Conservation (phyloP, 2,113 vertebrate genomes). For the Platysteira castanea region DNA sequence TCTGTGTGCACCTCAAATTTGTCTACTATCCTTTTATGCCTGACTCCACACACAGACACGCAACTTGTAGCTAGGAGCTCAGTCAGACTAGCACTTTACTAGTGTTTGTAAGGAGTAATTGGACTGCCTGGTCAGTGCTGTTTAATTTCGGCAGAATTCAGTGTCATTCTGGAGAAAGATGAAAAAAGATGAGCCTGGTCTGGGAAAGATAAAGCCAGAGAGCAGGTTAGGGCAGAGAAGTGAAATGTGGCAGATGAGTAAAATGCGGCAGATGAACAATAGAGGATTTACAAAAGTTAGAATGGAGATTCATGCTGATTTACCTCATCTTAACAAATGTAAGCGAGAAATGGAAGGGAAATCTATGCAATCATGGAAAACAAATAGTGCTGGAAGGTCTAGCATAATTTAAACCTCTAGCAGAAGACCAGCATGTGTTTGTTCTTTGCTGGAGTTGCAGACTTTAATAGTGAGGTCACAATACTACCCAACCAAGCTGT, state of each 20-base stretch:
- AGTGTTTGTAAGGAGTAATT: neutral
- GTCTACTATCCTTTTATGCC: neutral
- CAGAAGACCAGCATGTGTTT: neutral
- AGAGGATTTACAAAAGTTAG: neutral
- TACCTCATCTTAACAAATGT: neutral
- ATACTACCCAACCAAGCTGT: neutral
- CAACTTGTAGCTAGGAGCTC: neutral
- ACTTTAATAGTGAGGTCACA: neutral
- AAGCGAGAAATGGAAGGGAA: neutral
- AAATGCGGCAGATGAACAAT: neutral
- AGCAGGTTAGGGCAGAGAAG: neutral
- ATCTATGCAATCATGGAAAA: neutral
- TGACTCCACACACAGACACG: neutral
- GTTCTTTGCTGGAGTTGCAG: neutral
- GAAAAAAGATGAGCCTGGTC: neutral
- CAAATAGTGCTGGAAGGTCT: neutral
- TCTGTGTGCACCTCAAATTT: constrained; percentile 1
- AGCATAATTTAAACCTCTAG: neutral
- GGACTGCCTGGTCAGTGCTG: neutral
- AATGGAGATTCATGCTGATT: neutral
- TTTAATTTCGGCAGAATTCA: neutral
- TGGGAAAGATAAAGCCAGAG: neutral
- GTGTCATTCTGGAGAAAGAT: neutral
- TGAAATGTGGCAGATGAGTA: neutral
- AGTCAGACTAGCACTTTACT: neutral